These are phyloP conservation scores for Macrotrachela quadricornifera DNA, from an alignment of 1,140 invertebrate genomes.

Conservation along the genomic window DNA sequence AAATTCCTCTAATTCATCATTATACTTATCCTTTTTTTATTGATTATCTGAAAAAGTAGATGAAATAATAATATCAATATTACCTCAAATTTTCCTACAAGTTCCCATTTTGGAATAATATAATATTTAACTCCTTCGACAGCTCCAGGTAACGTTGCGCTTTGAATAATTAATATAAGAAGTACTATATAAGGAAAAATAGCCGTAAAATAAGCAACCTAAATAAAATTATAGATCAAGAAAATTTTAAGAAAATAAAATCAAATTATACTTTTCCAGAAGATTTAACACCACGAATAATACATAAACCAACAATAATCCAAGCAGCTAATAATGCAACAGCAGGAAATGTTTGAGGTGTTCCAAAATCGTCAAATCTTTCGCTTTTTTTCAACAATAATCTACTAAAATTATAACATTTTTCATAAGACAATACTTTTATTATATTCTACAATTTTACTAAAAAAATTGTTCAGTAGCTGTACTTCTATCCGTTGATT, in stretches of 20 bases:
- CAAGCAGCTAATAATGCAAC: slow-evolving; percentile 50
- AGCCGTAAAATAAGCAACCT: slow-evolving; percentile 26
- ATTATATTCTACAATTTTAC: background rate
- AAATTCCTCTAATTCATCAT: slow-evolving; percentile 65
- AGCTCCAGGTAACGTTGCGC: slow-evolving; percentile 50
- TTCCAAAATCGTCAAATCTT: slow-evolving; percentile 44
- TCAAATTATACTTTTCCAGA: slow-evolving; percentile 45
- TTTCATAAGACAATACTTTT: background rate
- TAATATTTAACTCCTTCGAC: slow-evolving; percentile 46
- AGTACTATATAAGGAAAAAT: slow-evolving; percentile 55
- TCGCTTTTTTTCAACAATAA: background rate
- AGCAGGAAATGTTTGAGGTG: slow-evolving; percentile 46
- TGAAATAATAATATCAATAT: slow-evolving; percentile 17
- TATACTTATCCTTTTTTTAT: slow-evolving; percentile 42
- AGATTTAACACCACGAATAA: slow-evolving; percentile 58
- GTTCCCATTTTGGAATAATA: slow-evolving; percentile 58
- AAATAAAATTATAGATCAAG: background rate
- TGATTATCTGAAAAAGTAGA: slow-evolving; percentile 19
- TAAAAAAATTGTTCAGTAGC: slow-evolving; percentile 2
- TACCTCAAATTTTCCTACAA: slow-evolving; percentile 59
- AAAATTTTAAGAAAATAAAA: background rate
- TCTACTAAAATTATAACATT: background rate
- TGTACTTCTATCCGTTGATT: background rate
- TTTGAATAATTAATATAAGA: slow-evolving; percentile 44
- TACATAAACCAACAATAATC: slow-evolving; percentile 53